Evolutionary conservation across 2,888 invertebrate species (phyloP).

Genomic region (Formica aserva): DNA sequence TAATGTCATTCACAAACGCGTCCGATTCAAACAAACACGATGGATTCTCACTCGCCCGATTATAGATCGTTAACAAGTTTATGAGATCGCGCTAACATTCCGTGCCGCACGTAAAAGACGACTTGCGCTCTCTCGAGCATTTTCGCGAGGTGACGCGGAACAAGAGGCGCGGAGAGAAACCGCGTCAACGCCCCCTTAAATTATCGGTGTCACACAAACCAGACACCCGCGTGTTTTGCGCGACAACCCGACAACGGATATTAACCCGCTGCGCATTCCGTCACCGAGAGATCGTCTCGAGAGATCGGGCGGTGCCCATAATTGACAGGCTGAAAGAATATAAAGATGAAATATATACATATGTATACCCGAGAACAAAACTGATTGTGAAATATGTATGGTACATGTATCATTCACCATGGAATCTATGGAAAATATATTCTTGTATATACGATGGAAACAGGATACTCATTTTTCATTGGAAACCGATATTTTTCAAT

Average conservation of each 20-base stretch:
- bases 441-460: background rate
- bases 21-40: background rate
- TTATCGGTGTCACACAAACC: constrained; percentile 66
- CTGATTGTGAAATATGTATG: no score
- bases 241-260: constrained; percentile 25
- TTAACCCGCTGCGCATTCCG: constrained; percentile 36
- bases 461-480: background rate
- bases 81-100: background rate
- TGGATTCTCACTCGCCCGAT: background rate
- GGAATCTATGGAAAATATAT: background rate
- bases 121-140: background rate
- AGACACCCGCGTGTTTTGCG: constrained; percentile 53
- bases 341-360: background rate
- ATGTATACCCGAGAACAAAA: background rate
- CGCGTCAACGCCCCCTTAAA: constrained; percentile 63
- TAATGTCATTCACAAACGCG: background rate
- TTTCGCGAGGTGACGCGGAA: background rate
- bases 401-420: no score
- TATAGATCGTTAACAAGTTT: background rate
- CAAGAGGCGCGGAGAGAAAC: background rate
- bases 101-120: constrained; percentile 1
- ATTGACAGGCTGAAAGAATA: constrained; percentile 8
- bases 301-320: background rate
- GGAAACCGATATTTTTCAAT: background rate
- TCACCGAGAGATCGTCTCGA: constrained; percentile 19